phyloP scores from a whole-genome alignment of 2,888 invertebrate genomes.

The Chironomus riparius region DNA sequence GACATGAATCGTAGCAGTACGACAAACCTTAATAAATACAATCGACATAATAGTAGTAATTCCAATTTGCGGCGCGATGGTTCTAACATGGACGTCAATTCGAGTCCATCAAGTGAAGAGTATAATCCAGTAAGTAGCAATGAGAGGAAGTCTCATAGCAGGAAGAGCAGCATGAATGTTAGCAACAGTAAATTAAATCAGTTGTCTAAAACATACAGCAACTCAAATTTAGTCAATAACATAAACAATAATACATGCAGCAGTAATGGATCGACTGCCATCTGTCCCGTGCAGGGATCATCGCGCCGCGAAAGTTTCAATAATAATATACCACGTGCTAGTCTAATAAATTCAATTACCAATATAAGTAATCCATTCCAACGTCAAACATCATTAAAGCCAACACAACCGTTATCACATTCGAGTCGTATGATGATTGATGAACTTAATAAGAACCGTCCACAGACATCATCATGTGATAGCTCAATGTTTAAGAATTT shows the following conservation, averaged over 20 bases:
- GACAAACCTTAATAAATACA: conserved; percentile 32
- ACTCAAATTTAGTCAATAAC: conserved; percentile 28
- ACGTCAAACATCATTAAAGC: conserved; percentile 30
- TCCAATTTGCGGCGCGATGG: conserved; percentile 30
- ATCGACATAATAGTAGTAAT: conserved; percentile 35
- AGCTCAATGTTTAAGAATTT: conserved; percentile 29
- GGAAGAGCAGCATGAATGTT: conserved; percentile 14
- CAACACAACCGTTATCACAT: conserved; percentile 5
- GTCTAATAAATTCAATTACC: conserved; percentile 16
- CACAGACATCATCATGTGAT: conserved; percentile 33
- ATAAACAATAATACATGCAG: too few relatives aligned
- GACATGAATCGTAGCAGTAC: conserved; percentile 28
- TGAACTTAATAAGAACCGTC: conserved; percentile 29
- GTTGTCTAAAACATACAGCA: conserved; percentile 29
- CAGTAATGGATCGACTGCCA: neutral
- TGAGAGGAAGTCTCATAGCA: conserved; percentile 25
- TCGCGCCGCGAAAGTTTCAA: conserved; percentile 35
- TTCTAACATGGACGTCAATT: conserved; percentile 8
- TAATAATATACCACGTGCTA: conserved; percentile 28
- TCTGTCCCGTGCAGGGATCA: conserved; percentile 31
- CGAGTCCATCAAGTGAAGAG: neutral
- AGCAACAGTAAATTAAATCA: conserved; percentile 7
- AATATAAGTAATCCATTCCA: conserved; percentile 28
- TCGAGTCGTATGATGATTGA: conserved; percentile 18
- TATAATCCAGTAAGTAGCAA: conserved; percentile 27